phyloP scores from a whole-genome alignment of 2,113 vertebrate genomes.

The Cepphus grylle region DNA sequence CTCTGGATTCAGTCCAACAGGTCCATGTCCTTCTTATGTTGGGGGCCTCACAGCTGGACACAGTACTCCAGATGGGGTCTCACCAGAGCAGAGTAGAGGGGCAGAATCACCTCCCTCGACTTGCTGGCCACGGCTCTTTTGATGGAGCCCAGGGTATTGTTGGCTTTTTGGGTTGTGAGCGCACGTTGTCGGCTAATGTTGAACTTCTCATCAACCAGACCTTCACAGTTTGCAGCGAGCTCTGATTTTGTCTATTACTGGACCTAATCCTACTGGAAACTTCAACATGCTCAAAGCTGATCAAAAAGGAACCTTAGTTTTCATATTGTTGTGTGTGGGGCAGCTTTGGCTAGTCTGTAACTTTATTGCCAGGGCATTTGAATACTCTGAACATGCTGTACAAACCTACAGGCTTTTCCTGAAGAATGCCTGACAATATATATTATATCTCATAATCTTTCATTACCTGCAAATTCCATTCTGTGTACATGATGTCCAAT shows the following conservation, averaged over 20 bases:
- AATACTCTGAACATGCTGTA: not conserved
- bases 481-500: not conserved
- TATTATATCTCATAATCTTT: not conserved
- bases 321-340: not conserved
- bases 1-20: accelerated
- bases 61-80: not conserved
- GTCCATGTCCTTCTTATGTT: accelerated
- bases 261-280: not conserved
- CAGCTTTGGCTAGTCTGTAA: not conserved
- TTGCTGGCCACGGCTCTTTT: accelerated
- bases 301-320: not conserved
- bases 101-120: not conserved
- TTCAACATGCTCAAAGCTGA: not conserved
- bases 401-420: not conserved
- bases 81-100: not conserved
- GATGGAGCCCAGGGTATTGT: not conserved
- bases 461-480: not conserved
- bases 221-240: not conserved
- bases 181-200: accelerated
- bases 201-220: not conserved
- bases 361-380: not conserved
- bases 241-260: not conserved
- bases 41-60: accelerated
- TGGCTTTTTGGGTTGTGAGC: not conserved
- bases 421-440: not conserved